Evolutionary conservation across 2,797 vertebrate species (phyloP), one percentile per base, ranked within the genome.

Genomic region (Sandelia bainsii): DNA sequence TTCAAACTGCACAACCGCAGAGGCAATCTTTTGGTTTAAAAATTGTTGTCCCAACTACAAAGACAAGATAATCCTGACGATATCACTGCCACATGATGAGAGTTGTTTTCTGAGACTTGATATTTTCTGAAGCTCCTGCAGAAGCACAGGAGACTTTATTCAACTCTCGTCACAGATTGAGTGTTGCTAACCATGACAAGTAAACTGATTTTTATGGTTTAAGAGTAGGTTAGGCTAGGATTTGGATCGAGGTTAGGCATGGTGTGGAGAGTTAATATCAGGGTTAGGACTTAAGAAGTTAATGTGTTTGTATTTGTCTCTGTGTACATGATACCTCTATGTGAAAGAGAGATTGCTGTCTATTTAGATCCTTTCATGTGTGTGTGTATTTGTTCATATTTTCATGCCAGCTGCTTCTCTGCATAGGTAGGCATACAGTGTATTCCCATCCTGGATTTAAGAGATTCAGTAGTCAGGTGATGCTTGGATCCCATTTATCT

Each of bases 401-500:
- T 52, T 20, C 61, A 23, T 76, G 53, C 29, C 20, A 51, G 10
- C 71, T 22, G 23, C 60, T 50, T 63, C 56, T 45, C 49, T 40
- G 8, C 61, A 50, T 50, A 64, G 40, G 50, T 40, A 66, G 50
- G 53, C 58, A 5, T 40, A 40, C 39, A 40, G 10, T 77, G 29
- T 60, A 49, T 75, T 86, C 48, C 70, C 71, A 53, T 72, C 37
- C 17, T 20, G n/a, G 61, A 62, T 22, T 69, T 42, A 53, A 62
- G 74, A 71, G 72, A 85, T 77, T 73, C 81, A 20, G 72, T 34
- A 70, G 74, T 75, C 72, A 79, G 65, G 65, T 59, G 45, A 53
- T 44, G 75, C 67, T 67, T 61, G 72, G 60, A 69, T 83, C 56
- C 51, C 70, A 89, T 92, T 87, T 77, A 81, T 91, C 80, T 83